Conservation (phyloP, 2,888 invertebrate genomes). For the Fragum sueziense region DNA sequence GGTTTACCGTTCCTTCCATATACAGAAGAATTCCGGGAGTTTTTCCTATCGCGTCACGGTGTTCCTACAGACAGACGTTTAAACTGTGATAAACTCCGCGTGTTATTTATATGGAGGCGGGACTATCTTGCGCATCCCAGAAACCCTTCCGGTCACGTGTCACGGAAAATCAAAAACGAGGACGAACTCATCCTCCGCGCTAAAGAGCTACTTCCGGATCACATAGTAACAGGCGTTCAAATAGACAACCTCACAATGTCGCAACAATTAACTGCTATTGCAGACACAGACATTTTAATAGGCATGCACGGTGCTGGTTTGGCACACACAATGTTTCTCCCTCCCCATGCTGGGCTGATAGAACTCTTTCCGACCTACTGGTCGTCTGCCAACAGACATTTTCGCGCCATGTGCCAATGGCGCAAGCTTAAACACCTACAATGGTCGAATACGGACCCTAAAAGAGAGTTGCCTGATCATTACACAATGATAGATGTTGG, state of each 20-base stretch:
- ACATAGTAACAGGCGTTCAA: slow-evolving; percentile 68
- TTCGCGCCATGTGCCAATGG: slow-evolving; percentile 67
- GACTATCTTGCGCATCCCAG: slow-evolving; percentile 81
- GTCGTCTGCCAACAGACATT: slow-evolving; percentile 71
- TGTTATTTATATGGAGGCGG: slow-evolving; percentile 79
- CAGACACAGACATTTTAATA: slow-evolving; percentile 65
- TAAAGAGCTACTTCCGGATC: slow-evolving; percentile 58
- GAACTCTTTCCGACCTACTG: slow-evolving; percentile 78
- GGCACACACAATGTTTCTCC: slow-evolving; percentile 79
- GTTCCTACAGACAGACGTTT: slow-evolving; percentile 50
- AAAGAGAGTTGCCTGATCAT: slow-evolving; percentile 31
- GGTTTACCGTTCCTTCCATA: slow-evolving; percentile 67
- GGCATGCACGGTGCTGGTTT: slow-evolving; percentile 82
- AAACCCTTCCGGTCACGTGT: slow-evolving; percentile 77
- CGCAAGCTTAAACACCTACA: slow-evolving; percentile 33
- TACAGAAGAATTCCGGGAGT: slow-evolving; percentile 75
- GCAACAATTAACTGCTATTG: slow-evolving; percentile 73
- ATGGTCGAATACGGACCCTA: slow-evolving; percentile 41
- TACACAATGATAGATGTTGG: slow-evolving; percentile 43
- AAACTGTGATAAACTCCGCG: slow-evolving; percentile 71
- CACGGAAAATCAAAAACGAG: slow-evolving; percentile 80
- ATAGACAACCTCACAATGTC: slow-evolving; percentile 75
- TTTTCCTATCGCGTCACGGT: slow-evolving; percentile 71
- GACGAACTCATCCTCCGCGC: slow-evolving; percentile 63
- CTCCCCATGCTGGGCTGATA: slow-evolving; percentile 74